Conservation (phyloP, 2,797 vertebrate genomes). For the Rhincodon typus region DNA sequence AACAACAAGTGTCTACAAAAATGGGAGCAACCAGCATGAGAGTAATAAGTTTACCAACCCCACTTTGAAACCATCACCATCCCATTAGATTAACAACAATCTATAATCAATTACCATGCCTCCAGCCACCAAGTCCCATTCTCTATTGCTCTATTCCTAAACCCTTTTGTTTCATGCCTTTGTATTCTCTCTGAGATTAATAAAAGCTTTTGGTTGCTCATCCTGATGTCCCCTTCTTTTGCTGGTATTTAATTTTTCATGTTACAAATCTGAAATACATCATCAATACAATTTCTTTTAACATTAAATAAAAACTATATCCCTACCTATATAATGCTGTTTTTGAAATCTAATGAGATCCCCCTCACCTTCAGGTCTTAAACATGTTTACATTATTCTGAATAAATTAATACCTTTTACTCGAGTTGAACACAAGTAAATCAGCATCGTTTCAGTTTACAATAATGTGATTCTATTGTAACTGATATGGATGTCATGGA, state of each 20-base stretch:
- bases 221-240: background rate
- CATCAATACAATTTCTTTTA: background rate
- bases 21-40: no score
- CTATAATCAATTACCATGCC: background rate
- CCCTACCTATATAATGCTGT: background rate
- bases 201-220: background rate
- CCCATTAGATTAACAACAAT: no score
- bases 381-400: background rate
- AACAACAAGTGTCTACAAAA: no score
- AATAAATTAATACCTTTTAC: background rate
- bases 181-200: background rate
- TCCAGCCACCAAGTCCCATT: background rate
- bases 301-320: background rate
- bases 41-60: no score
- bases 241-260: background rate
- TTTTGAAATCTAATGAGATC: background rate
- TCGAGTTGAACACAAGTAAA: background rate
- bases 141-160: background rate
- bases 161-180: background rate
- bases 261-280: background rate
- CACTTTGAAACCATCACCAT: no score
- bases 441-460: background rate
- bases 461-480: background rate
- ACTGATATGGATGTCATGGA: background rate
- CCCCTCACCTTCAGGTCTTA: background rate